Percentiles rank a stretch among this genome's conserved stretches.
These are phyloP conservation scores for Pristionchus entomophagus DNA, from an alignment of 2,888 invertebrate species.

Conservation along the genomic window DNA sequence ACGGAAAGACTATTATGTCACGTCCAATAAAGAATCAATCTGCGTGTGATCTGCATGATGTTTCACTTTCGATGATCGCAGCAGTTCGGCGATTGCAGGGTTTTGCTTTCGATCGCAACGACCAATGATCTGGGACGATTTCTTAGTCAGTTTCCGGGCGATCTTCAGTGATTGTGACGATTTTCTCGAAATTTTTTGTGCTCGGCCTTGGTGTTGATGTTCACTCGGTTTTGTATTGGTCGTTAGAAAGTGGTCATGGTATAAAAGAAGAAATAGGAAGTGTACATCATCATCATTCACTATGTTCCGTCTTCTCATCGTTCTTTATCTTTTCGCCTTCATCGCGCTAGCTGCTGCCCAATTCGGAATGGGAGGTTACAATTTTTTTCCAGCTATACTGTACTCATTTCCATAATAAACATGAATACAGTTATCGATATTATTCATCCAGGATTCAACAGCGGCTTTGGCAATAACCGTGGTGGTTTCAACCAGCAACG, in stretches of 20 bases:
- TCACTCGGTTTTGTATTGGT: neutral
- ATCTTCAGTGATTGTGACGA: neutral
- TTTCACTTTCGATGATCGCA: too few species aligned
- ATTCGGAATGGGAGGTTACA: conserved; percentile 5
- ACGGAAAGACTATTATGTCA: too few species aligned
- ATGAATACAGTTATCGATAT: neutral
- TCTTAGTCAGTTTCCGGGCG: neutral
- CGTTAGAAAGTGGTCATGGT: neutral
- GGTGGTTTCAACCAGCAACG: neutral
- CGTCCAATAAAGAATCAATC: too few species aligned
- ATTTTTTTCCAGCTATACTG: neutral
- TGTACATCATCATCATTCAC: neutral
- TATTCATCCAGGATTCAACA: neutral
- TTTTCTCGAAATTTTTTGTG: neutral
- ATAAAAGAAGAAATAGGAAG: neutral
- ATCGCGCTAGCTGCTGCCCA: neutral
- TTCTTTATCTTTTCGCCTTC: conserved; percentile 10
- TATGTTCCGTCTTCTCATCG: conserved; percentile 7
- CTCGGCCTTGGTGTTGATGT: neutral
- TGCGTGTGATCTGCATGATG: too few species aligned
- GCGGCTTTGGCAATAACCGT: neutral
- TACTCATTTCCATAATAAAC: neutral
- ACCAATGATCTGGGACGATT: conserved; percentile 19
- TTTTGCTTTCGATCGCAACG: neutral
- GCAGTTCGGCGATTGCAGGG: too few species aligned